Base-by-base conservation (phyloP, 2,888 invertebrate species). In the Xestia c-nigrum region DNA sequence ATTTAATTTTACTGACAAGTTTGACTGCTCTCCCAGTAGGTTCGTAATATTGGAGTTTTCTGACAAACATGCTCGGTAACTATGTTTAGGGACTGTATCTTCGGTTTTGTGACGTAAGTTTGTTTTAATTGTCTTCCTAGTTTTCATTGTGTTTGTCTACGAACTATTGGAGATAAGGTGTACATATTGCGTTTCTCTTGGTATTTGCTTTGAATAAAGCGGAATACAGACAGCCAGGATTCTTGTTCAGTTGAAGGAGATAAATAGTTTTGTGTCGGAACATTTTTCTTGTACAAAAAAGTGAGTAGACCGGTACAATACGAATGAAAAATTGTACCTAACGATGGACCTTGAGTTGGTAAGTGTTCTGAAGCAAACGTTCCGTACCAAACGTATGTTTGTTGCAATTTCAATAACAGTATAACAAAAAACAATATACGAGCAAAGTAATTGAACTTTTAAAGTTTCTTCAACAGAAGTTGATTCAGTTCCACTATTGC, bases 1-100 rank as follows among this genome's bases (percentile, higher is more conserved):
- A 83, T 81, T 85, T 83, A 85, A 87, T 87, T 87, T 86, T 68
- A 81, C 72, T 74, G 72, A 79, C 70, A 86, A 87, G 78, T 87
- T 88, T 78, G 85, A 83, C 82, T 63, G 76, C 52, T 85, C 72
- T 76, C 74, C 55, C 64, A 7, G 40, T 69, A 47, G 52, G 57
- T 75, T 67, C 47, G 65, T 71, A 78, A 74, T 72, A 81, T 76
- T 63, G 12, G 50, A 78, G 76, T 85, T 85, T 69, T 76, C 81
- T 76, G 43, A 72, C 64, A 76, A 77, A 74, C 67, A 67, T 61
- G 52, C 24, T 63, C 12, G 61, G 71, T 85, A 69, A 76, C 69
- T 76, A 69, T 71, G 83, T 74, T 73, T 12, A 19, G 38, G 24
- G 64, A 71, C 70, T 64, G 66, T 73, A 61, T 78, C 73, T 66